Evolutionary conservation across 1,140 invertebrate species (phyloP), one percentile per base, ranked within the genome.

Genomic region (Archivesica marissinica): DNA sequence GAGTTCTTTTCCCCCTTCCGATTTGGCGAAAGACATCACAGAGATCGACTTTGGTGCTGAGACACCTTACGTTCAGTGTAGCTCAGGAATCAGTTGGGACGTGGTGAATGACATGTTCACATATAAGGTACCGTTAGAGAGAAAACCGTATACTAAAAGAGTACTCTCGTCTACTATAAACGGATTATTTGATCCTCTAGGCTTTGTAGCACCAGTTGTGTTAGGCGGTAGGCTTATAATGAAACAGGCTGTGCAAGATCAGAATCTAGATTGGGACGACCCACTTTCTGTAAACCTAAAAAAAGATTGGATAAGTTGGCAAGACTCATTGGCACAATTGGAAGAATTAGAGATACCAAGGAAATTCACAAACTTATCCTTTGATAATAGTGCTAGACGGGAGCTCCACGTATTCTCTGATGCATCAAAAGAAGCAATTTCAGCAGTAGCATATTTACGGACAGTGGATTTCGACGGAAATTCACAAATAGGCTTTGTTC

Each of bases 81-180:
- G 68, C 59, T 64, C 75, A 56, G 80, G 80, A 17, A 17, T 74
- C 7, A 0, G 39, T 30, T 83, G 70, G 47, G 64, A 74, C 25
- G 17, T 66, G 13, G 44, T 47, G 7, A 33, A 47, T 13, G 82
- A 85, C 23, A n/a, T 25, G 1, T 85, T 78, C 35, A 68, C 25
- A 7, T 85, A 77, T 35, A 20, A 50, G 28, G 39, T 78, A 13
- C 44, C 59, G 17, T 25, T 13, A 20, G 74, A 54, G 23, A 64
- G 17, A 77, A 81, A 75, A 38, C 81, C 88, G 28, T 72, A 47
- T 20, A 56, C 23, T 78, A 47, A 80, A 13, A 35, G 84, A 35
- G 84, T 83, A 39, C 35, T 89, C 33, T 56, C 87, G 0, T 86
- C 87, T 20, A 87, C 76, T 23, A 47, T 89, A 20, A 78, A 78